These are phyloP conservation scores for Macaria liturata DNA, from an alignment of 2,888 invertebrate genomes.

Conservation along the genomic window DNA sequence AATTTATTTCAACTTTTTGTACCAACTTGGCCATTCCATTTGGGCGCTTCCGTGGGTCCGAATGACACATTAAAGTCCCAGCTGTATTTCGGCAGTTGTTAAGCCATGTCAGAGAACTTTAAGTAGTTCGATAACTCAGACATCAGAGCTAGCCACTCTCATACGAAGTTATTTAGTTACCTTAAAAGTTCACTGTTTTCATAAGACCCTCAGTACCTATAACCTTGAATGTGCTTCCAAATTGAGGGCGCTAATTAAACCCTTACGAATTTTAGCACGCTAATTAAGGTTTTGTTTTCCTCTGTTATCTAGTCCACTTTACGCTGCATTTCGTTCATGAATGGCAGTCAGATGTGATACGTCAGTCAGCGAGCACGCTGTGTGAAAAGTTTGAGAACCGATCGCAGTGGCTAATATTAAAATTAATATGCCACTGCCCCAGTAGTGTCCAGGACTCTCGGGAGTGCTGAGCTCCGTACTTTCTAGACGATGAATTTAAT, in stretches of 20 bases:
- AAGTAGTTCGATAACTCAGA: too few species aligned
- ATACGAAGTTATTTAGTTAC: too few species aligned
- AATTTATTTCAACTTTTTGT: too few species aligned
- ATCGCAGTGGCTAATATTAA: constrained; percentile 75
- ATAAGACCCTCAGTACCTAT: constrained; percentile 35
- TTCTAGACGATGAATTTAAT: constrained; percentile 65
- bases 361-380: constrained; percentile 21
- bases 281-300: constrained; percentile 52
- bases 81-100: too few species aligned
- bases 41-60: too few species aligned
- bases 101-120: too few species aligned
- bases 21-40: too few species aligned
- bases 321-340: constrained; percentile 21
- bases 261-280: constrained; percentile 42
- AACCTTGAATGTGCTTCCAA: constrained; percentile 51
- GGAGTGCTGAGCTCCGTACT: constrained; percentile 59
- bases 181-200: constrained; percentile 21
- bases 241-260: constrained; percentile 48
- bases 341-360: constrained; percentile 25
- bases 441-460: constrained; percentile 72
- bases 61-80: too few species aligned
- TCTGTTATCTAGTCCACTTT: constrained; percentile 40
- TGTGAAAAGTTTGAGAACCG: constrained; percentile 65
- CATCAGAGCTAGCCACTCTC: too few species aligned
- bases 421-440: constrained; percentile 77